Evolutionary conservation across 1,140 invertebrate species (phyloP), one percentile per base, ranked within the genome.

Genomic region (Anthonomus grandis): DNA sequence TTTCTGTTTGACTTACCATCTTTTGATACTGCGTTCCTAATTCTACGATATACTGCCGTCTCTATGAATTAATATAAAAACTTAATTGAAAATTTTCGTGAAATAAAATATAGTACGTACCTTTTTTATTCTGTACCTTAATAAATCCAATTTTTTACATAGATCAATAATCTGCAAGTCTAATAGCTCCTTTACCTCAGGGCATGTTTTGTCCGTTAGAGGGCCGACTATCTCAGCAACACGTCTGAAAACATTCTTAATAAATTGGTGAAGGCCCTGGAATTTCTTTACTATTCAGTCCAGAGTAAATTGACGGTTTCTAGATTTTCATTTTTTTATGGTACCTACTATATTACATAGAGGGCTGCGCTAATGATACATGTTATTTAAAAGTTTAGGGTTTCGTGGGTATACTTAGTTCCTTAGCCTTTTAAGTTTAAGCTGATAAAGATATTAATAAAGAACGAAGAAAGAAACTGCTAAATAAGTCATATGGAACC

Each of bases 101-200:
- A 1, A 13, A n/a, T n/a, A 17, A 41, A 49, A 9, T 49, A 17
- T 36, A 2, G 9, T 18, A 23, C 24, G 45, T 63, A 71, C 68
- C 72, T 81, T 81, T 62, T 81, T 80, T 27, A 77, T 83, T 52
- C 83, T 78, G 67, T 88, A 87, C 53, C 80, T 80, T n/a, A 87
- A 64, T 21, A 90, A 71, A 76, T 91, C 87, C 31, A 88, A 70
- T 59, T 86, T 82, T 68, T 90, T 91, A 15, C 83, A 77, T 54
- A 83, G 78, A 61, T 89, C 85, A 17, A 86, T 87, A 31, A 87
- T 82, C 74, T 89, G 85, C n/a, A 87, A 76, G 62, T 89, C 85
- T 19, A 87, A 70, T 50, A 82, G 78, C 37, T 81, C 75, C 27
- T 83, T 74, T 6, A 81, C 78, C 62, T 84, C 79, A 9, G 76